Percentiles rank a stretch among this genome's conserved stretches.
Conservation (phyloP, 1,140 invertebrate species). For the Lepidotrigona ventralis region DNA sequence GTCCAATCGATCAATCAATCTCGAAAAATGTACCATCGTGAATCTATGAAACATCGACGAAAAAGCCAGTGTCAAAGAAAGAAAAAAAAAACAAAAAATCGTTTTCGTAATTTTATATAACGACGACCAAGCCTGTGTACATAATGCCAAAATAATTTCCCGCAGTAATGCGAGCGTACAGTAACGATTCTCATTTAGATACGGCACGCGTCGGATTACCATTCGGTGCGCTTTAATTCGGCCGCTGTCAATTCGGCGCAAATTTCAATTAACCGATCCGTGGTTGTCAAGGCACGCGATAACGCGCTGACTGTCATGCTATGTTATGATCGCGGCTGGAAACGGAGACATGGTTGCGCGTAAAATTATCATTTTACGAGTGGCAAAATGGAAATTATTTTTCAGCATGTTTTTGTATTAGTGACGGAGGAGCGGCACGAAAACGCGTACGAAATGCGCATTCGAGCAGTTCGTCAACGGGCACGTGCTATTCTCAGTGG, state of each 20-base stretch:
- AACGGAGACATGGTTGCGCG: neutral
- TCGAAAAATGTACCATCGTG: no score
- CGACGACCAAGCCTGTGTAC: no score
- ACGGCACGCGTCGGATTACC: neutral
- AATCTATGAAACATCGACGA: no score
- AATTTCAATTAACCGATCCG: constrained; percentile 32
- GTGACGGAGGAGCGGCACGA: neutral
- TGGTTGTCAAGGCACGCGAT: constrained; percentile 8
- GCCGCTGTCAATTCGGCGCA: constrained; percentile 10
- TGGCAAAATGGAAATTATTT: neutral
- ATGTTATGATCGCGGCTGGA: neutral
- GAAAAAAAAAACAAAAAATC: no score
- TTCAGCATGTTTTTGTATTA: neutral
- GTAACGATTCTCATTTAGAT: constrained; percentile 10
- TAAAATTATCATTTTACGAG: constrained; percentile 1
- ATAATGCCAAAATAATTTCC: neutral
- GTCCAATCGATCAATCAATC: no score
- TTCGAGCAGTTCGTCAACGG: neutral
- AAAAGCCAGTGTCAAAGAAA: no score
- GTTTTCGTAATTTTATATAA: no score
- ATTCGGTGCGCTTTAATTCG: constrained; percentile 1
- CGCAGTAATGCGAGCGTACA: neutral
- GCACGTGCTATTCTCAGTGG: neutral
- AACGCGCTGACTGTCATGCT: neutral
- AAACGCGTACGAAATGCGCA: no score